These are phyloP conservation scores for Cantharis lateralis DNA, from an alignment of 2,888 invertebrate genomes.

Conservation along the genomic window DNA sequence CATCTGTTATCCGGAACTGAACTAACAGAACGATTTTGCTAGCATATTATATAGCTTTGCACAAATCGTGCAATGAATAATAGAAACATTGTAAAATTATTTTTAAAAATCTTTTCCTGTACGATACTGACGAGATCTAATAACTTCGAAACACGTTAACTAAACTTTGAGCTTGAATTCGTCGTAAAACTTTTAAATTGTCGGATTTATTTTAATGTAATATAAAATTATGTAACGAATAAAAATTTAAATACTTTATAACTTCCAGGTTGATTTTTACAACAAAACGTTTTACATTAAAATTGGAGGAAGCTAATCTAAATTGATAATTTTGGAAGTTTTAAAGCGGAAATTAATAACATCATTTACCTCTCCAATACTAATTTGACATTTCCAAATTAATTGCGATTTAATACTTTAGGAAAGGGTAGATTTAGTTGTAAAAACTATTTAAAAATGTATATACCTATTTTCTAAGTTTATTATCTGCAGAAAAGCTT, in stretches of 20 bases:
- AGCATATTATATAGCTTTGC: too few relatives aligned
- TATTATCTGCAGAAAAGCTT: too few relatives aligned
- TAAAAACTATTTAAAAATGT: neutral
- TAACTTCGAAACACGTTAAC: too few relatives aligned
- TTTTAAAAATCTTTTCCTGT: too few relatives aligned
- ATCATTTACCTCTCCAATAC: conserved; percentile 5
- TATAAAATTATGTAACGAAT: neutral
- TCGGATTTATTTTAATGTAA: neutral
- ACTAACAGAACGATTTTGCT: too few relatives aligned
- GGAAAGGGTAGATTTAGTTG: neutral
- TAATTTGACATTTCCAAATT: conserved; percentile 7
- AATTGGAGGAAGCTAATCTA: neutral
- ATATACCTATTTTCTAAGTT: neutral
- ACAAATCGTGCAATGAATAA: too few relatives aligned
- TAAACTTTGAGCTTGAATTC: too few relatives aligned
- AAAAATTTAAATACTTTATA: neutral
- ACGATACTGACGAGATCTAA: too few relatives aligned
- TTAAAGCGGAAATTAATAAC: conserved; percentile 20
- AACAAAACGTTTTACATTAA: neutral
- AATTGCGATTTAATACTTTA: neutral
- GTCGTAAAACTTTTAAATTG: too few relatives aligned
- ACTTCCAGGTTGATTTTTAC: neutral
- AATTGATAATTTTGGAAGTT: neutral
- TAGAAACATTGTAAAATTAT: too few relatives aligned
- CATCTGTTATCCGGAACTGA: too few relatives aligned